Conservation (phyloP, 2,113 vertebrate species). For the Laticauda laticaudata region DNA sequence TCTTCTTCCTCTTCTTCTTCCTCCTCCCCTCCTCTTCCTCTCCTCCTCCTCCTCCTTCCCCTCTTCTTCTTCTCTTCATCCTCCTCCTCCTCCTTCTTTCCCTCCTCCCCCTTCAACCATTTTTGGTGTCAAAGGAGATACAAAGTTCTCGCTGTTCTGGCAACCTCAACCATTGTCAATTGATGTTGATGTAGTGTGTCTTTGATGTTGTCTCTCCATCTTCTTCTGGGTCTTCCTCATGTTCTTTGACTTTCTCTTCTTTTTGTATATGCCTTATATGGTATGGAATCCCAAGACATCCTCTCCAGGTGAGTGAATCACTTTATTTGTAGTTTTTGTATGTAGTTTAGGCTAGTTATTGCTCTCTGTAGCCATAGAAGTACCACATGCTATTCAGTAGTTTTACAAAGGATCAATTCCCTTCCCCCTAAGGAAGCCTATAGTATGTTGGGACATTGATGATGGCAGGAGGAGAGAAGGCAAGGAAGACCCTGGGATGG, state of each 20-base stretch:
- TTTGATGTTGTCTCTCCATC: not conserved
- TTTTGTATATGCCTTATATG: not conserved
- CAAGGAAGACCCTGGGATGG: not conserved
- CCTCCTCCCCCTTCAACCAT: no score
- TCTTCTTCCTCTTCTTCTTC: no score
- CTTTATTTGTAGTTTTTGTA: not conserved
- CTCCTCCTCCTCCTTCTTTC: no score
- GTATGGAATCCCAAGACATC: not conserved
- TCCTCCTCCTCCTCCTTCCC: no score
- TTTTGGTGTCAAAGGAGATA: no score
- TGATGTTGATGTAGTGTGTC: not conserved
- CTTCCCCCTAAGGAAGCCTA: not conserved
- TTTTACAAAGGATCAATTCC: not conserved
- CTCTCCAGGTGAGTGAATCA: not conserved
- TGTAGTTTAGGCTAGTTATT: not conserved
- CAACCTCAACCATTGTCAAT: not conserved
- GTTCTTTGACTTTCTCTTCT: not conserved
- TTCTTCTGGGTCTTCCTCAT: not conserved
- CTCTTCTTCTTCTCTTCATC: no score
- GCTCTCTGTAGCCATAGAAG: not conserved
- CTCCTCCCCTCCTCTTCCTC: no score
- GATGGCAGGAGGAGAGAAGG: not conserved
- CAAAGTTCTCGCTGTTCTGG: not conserved
- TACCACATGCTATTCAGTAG: not conserved
- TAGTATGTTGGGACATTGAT: not conserved